Evolutionary conservation across 2,113 vertebrate species (phyloP).

Genomic region (Picathartes gymnocephalus): DNA sequence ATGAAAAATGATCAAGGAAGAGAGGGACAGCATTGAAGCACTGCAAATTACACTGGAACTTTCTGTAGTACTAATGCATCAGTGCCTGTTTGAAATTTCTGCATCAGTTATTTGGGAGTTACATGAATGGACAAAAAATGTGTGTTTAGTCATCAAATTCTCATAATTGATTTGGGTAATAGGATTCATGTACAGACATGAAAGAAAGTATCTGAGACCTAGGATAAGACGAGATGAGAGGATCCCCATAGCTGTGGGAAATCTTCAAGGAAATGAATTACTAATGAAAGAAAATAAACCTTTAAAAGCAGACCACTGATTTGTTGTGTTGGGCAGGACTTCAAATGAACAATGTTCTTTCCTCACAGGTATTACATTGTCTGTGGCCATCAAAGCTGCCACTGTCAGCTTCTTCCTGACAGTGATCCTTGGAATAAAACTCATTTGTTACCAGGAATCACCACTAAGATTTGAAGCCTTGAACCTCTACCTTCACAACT

Average conservation of each 20-base stretch:
- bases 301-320: not conserved
- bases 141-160: not conserved
- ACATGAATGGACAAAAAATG: not conserved
- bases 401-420: not conserved
- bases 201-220: not conserved
- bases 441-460: not conserved
- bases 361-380: not conserved
- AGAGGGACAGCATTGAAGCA: not conserved
- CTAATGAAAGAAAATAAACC: not conserved
- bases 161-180: not conserved
- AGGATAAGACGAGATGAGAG: not conserved
- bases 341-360: not conserved
- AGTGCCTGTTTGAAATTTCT: not conserved
- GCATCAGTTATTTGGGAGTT: not conserved
- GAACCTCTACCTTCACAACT: not conserved
- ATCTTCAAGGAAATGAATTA: not conserved
- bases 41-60: not conserved
- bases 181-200: not conserved
- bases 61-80: not conserved
- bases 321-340: not conserved
- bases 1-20: not conserved
- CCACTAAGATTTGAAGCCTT: not conserved
- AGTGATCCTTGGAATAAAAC: not conserved
- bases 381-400: not conserved
- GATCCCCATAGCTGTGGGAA: not conserved